These are phyloP conservation scores for Steatocranus sp. DNA, from an alignment of 2,797 vertebrate species.

Conservation along the genomic window DNA sequence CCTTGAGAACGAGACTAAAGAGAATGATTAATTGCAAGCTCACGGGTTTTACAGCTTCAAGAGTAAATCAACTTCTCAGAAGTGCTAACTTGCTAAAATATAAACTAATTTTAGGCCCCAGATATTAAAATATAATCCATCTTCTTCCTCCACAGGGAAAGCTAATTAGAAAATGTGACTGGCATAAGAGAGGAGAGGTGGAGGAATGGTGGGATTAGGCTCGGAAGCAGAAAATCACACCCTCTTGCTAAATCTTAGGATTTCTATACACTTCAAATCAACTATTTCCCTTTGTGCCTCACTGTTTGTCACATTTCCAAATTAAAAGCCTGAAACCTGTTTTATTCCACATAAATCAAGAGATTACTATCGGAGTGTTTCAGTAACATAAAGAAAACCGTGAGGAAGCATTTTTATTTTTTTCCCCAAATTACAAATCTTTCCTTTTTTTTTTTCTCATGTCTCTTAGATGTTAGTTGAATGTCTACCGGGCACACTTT, in stretches of 20 bases:
- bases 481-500: slow-evolving; percentile 25
- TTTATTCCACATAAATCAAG: background rate
- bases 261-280: slow-evolving; percentile 66
- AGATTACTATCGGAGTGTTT: background rate
- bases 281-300: slow-evolving; percentile 67
- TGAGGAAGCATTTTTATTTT: background rate
- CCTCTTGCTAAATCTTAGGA: slow-evolving; percentile 66
- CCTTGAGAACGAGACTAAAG: slow-evolving; percentile 78
- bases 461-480: slow-evolving; percentile 50
- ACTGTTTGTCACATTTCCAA: slow-evolving; percentile 70
- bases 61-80: slow-evolving; percentile 89
- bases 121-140: slow-evolving; percentile 95
- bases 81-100: slow-evolving; percentile 93
- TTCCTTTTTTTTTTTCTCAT: background rate
- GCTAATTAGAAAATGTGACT: slow-evolving; percentile 89
- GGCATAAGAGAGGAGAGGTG: slow-evolving; percentile 77
- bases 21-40: slow-evolving; percentile 84
- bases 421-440: slow-evolving; percentile 24
- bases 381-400: background rate
- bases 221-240: slow-evolving; percentile 66
- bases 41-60: slow-evolving; percentile 84
- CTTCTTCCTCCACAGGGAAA: slow-evolving; percentile 82
- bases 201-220: slow-evolving; percentile 76
- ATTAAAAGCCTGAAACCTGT: slow-evolving; percentile 17
- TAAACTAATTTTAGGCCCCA: slow-evolving; percentile 89